phyloP scores from a whole-genome alignment of 1,140 invertebrate genomes.

The Leptinotarsa texana region DNA sequence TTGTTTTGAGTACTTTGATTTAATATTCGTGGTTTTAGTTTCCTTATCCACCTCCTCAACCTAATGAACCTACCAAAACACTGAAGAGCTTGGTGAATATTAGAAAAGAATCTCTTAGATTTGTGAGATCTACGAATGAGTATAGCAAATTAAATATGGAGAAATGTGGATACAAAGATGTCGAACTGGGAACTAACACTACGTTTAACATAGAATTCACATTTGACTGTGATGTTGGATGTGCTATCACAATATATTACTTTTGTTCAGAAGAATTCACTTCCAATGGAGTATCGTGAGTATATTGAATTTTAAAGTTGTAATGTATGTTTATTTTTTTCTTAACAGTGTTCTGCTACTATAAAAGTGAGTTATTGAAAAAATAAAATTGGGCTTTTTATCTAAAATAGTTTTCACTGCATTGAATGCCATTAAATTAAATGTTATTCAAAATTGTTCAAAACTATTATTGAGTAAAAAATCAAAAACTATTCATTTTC shows the following conservation, averaged over 20 bases:
- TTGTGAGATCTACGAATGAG: constrained; percentile 71
- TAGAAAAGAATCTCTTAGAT: constrained; percentile 91
- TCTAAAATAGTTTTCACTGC: too few relatives aligned
- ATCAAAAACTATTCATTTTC: too few relatives aligned
- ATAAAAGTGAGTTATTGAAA: too few relatives aligned
- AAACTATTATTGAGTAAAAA: too few relatives aligned
- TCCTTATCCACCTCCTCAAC: constrained; percentile 94
- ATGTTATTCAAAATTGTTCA: too few relatives aligned
- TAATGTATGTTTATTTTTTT: too few relatives aligned
- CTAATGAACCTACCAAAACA: constrained; percentile 95
- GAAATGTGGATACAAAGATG: constrained; percentile 58
- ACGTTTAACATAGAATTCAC: constrained; percentile 95
- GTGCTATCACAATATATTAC: constrained; percentile 92
- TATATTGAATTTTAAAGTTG: neutral
- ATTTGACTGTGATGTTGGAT: constrained; percentile 94
- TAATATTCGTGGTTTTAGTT: constrained; percentile 68
- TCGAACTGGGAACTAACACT: constrained; percentile 63
- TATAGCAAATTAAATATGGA: constrained; percentile 53
- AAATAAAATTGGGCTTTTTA: too few relatives aligned
- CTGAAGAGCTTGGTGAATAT: constrained; percentile 96
- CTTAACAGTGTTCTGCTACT: too few relatives aligned
- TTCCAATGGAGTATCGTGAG: constrained; percentile 73
- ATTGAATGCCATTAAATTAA: too few relatives aligned
- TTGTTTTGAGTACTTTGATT: neutral
- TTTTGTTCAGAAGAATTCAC: constrained; percentile 93